Percentiles rank a stretch among this genome's conserved stretches.
phyloP scores from a whole-genome alignment of 2,888 invertebrate genomes.

The Brenthis hecate region DNA sequence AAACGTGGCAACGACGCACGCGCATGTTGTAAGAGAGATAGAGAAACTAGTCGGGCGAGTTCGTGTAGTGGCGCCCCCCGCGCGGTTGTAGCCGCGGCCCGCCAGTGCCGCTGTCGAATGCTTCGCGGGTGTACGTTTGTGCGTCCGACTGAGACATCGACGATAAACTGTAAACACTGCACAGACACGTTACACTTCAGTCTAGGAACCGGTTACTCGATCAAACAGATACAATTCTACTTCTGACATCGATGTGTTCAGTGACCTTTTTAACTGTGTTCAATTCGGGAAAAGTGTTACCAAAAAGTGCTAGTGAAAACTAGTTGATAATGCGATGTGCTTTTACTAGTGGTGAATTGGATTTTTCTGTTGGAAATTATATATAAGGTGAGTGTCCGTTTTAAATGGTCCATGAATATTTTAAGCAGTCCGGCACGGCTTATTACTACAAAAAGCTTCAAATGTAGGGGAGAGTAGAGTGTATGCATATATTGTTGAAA shows the following conservation, averaged over 20 bases:
- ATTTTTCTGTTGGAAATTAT: conserved; percentile 58
- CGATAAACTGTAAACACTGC: conserved; percentile 56
- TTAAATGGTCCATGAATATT: conserved; percentile 44
- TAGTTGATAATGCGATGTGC: conserved; percentile 51
- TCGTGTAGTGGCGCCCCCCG: conserved; percentile 58
- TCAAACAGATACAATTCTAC: conserved; percentile 53
- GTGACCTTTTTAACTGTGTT: conserved; percentile 55
- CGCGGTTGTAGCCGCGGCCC: conserved; percentile 51
- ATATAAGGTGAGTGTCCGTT: conserved; percentile 60
- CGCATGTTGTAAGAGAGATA: conserved; percentile 68
- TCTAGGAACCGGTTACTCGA: conserved; percentile 72
- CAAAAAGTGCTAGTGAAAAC: conserved; percentile 50
- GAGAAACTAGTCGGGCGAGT: conserved; percentile 71
- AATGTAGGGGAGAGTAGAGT: conserved; percentile 70
- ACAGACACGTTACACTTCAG: conserved; percentile 62
- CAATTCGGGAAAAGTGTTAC: conserved; percentile 48
- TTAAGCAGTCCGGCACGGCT: conserved; percentile 49
- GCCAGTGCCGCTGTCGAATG: conserved; percentile 70
- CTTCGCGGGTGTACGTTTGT: conserved; percentile 58
- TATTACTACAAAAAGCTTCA: conserved; percentile 59
- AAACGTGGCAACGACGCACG: conserved; percentile 76
- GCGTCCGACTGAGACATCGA: conserved; percentile 41
- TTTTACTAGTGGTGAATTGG: conserved; percentile 57
- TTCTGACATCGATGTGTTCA: conserved; percentile 62
- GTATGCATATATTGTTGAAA: conserved; percentile 73